Evolutionary conservation across 2,797 vertebrate genomes (phyloP).

Genomic region (Euthynnus affinis): DNA sequence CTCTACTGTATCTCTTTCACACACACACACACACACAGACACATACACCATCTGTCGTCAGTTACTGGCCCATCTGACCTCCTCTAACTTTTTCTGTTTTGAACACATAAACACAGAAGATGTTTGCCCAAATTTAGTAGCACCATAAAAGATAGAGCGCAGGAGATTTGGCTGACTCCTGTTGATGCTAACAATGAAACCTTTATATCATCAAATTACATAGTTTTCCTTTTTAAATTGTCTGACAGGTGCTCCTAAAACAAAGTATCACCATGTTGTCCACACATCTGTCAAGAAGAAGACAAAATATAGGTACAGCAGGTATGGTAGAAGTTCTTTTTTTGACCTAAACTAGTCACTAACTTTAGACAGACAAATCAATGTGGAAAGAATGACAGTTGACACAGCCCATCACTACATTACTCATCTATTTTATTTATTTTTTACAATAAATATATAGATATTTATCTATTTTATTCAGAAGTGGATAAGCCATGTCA

Average conservation of each 20-base stretch:
- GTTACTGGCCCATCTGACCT: slow-evolving; percentile 67
- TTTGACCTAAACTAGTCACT: neutral
- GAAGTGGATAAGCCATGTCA: neutral
- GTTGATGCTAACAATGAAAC: neutral
- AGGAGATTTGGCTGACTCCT: neutral
- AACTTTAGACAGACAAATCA: neutral
- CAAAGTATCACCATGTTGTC: neutral
- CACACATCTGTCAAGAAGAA: neutral
- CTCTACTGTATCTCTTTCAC: neutral
- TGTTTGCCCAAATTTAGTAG: neutral
- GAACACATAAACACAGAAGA: slow-evolving; percentile 36
- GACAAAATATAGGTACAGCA: neutral
- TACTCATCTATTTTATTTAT: no score
- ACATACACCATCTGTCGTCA: slow-evolving; percentile 66
- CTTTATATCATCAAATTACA: neutral
- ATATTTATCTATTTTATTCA: neutral
- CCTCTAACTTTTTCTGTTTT: slow-evolving; percentile 44
- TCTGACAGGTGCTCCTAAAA: neutral
- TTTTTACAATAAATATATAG: no score
- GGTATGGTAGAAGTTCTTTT: neutral
- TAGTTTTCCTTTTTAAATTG: neutral
- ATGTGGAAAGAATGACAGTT: neutral
- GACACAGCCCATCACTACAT: no score
- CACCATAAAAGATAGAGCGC: neutral
- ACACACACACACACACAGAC: slow-evolving; percentile 25